phyloP scores from a whole-genome alignment of 2,888 invertebrate species.

The Nomada goodeniana region DNA sequence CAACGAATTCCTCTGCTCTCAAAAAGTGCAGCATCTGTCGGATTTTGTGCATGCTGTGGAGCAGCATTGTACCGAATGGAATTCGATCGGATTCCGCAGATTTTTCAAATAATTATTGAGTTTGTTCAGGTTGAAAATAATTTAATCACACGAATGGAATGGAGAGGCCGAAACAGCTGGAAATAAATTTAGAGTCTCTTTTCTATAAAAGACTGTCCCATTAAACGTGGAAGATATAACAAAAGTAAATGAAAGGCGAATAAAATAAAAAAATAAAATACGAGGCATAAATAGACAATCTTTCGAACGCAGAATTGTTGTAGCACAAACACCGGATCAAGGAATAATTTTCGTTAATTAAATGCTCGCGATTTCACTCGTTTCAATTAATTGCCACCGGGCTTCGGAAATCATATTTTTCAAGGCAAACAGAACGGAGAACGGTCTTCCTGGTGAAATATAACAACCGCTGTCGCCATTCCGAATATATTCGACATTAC shows the following conservation, averaged over 20 bases:
- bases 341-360: no score
- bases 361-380: background rate
- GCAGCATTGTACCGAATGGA: background rate
- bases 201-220: no score
- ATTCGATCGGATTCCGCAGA: background rate
- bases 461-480: background rate
- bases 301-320: no score
- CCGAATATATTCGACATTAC: slow-evolving; percentile 11
- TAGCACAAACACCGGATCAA: no score
- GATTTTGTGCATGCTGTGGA: background rate
- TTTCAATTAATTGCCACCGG: background rate
- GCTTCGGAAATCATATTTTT: background rate
- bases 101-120: background rate
- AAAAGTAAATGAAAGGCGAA: no score
- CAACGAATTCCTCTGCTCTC: no score
- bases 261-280: no score
- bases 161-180: no score
- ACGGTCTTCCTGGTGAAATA: background rate
- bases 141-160: background rate
- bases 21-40: no score
- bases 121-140: background rate
- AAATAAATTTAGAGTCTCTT: no score
- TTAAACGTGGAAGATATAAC: no score
- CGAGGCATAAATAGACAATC: no score
- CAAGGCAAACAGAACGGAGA: background rate